These are phyloP conservation scores for Melieria picta DNA, from an alignment of 2,888 invertebrate species.

Conservation along the genomic window DNA sequence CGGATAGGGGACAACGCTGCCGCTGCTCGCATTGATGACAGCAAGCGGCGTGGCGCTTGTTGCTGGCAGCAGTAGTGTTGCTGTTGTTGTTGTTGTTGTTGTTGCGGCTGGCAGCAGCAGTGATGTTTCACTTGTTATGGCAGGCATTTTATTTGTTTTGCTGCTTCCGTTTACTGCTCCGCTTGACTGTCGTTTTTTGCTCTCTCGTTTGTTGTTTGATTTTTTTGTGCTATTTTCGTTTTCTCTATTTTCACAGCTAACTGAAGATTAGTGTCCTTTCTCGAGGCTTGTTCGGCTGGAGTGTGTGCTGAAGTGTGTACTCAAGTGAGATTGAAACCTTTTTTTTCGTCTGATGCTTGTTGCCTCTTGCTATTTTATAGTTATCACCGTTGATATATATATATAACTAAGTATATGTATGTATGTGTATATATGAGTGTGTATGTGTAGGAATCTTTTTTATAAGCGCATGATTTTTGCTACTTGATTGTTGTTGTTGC, in stretches of 20 bases:
- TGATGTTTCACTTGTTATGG: constrained; percentile 38
- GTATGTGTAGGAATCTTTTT: background rate
- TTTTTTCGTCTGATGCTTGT: constrained; percentile 6
- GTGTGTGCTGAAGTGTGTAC: constrained; percentile 16
- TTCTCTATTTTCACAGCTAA: constrained; percentile 19
- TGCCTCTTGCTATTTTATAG: background rate
- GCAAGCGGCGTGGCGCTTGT: constrained; percentile 29
- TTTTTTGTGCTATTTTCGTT: constrained; percentile 5
- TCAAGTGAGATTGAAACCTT: constrained; percentile 22
- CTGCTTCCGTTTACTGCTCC: constrained; percentile 6
- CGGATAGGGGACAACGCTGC: constrained; percentile 22
- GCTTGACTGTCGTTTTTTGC: constrained; percentile 17
- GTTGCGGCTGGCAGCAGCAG: constrained; percentile 36
- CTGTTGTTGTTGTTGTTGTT: constrained; percentile 36
- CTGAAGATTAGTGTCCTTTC: constrained; percentile 24
- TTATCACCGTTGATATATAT: background rate
- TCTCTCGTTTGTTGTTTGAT: constrained; percentile 21
- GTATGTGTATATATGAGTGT: background rate
- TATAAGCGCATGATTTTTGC: constrained; percentile 1
- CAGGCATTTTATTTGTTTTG: constrained; percentile 45
- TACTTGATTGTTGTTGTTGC: background rate
- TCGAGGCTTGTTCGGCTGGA: background rate
- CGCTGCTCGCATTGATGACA: constrained; percentile 18
- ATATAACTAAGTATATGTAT: background rate
- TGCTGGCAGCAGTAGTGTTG: constrained; percentile 39